Conservation (phyloP, 2,888 invertebrate genomes). For the Apomyelois bistriatella region DNA sequence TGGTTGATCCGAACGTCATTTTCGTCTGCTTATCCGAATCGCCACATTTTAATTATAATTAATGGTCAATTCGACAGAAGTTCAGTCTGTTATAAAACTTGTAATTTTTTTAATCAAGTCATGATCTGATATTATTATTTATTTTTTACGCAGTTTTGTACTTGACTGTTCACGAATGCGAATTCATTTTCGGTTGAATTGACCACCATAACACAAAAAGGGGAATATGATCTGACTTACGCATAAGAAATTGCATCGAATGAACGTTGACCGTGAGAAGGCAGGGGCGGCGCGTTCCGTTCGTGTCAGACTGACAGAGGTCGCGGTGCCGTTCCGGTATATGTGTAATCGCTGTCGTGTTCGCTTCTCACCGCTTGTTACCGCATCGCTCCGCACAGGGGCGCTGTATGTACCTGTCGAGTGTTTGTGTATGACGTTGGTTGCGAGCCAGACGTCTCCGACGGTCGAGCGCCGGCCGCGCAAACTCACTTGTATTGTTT, state of each 20-base stretch:
- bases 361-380: conserved; percentile 73
- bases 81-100: neutral
- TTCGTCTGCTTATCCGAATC: neutral
- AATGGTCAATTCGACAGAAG: neutral
- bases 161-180: neutral
- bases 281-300: conserved; percentile 7
- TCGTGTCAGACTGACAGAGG: conserved; percentile 57
- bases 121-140: neutral
- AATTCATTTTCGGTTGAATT: neutral
- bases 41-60: neutral
- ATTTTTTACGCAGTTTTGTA: neutral
- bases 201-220: neutral
- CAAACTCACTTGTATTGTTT: conserved; percentile 37
- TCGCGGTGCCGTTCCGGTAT: conserved; percentile 61
- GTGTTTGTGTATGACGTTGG: conserved; percentile 35
- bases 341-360: conserved; percentile 70
- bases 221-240: neutral
- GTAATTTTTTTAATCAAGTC: neutral
- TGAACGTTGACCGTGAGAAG: neutral
- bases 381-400: conserved; percentile 50
- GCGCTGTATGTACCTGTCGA: conserved; percentile 42
- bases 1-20: neutral
- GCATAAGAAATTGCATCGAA: neutral
- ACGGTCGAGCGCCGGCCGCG: conserved; percentile 30
- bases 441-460: conserved; percentile 41